These are phyloP conservation scores for Cataglyphis hispanica DNA, from an alignment of 1,140 invertebrate genomes.

Conservation along the genomic window DNA sequence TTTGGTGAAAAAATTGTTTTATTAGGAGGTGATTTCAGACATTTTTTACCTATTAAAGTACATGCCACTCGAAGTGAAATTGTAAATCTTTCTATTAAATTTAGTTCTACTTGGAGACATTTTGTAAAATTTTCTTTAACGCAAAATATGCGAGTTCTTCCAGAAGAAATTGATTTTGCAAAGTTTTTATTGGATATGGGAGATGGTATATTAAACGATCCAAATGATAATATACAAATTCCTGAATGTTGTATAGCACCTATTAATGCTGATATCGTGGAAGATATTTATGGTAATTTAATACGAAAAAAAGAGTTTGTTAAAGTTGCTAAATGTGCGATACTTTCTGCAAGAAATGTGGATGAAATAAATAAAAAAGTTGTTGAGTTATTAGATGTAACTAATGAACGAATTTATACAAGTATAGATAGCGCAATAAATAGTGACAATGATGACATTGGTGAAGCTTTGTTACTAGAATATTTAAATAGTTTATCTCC, in stretches of 20 bases:
- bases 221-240: constrained; percentile 17
- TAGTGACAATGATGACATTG: background rate
- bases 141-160: background rate
- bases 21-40: background rate
- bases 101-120: background rate
- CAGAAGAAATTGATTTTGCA: constrained; percentile 20
- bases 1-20: constrained; percentile 7
- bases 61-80: background rate
- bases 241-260: constrained; percentile 7
- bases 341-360: background rate
- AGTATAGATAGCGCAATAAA: background rate
- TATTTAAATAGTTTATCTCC: background rate
- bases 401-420: background rate
- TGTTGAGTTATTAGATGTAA: background rate
- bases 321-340: background rate
- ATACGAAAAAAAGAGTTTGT: background rate
- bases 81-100: constrained; percentile 4
- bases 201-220: background rate
- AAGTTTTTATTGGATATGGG: constrained; percentile 1
- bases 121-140: background rate
- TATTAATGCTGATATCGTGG: background rate
- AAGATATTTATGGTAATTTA: background rate
- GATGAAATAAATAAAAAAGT: background rate
- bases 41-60: background rate
- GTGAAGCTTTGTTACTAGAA: background rate